phyloP scores from a whole-genome alignment of 2,113 vertebrate genomes.

The Cyprinus carpio region DNA sequence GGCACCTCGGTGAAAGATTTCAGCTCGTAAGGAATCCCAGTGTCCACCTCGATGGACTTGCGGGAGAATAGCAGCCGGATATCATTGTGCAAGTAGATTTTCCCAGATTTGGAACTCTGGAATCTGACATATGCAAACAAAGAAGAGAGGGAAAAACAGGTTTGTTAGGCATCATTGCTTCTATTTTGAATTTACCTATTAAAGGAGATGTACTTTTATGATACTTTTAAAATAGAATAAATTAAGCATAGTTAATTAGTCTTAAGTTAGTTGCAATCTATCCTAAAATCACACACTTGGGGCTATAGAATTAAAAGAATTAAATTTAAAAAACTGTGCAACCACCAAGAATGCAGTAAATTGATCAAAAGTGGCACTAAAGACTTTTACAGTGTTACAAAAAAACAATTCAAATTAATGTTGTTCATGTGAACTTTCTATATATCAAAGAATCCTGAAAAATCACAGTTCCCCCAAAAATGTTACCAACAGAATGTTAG shows the following conservation, averaged over 20 bases:
- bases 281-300: background rate
- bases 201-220: background rate
- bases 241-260: background rate
- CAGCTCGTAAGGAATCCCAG: conserved; percentile 94
- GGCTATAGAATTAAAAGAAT: background rate
- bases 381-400: too few relatives aligned
- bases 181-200: background rate
- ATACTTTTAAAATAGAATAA: background rate
- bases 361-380: too few relatives aligned
- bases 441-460: background rate
- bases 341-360: too few relatives aligned
- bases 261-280: background rate
- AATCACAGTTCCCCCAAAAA: background rate
- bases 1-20: conserved; percentile 98
- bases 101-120: conserved; percentile 98
- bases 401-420: background rate
- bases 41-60: conserved; percentile 95
- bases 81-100: conserved; percentile 95
- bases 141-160: background rate
- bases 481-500: too few relatives aligned
- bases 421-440: background rate
- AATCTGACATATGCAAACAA: conserved; percentile 79
- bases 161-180: background rate
- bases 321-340: too few relatives aligned
- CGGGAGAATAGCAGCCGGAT: conserved; percentile 99